Conservation (phyloP, 2,888 invertebrate species). For the Rhamphomyia laevipes region DNA sequence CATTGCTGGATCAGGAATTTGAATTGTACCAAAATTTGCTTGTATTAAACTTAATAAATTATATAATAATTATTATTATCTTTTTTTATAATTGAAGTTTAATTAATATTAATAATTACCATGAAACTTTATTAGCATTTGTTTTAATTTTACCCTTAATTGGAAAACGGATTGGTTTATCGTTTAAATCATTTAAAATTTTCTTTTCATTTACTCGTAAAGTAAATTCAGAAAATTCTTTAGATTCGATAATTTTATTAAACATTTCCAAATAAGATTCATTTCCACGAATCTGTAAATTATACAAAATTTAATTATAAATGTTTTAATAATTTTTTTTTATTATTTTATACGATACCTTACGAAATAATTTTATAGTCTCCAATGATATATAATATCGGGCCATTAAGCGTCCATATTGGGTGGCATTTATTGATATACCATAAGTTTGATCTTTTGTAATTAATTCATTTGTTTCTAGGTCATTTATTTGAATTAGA, state of each 20-base stretch:
- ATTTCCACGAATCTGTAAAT: slow-evolving; percentile 43
- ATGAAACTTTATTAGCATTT: slow-evolving; percentile 63
- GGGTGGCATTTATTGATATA: slow-evolving; percentile 48
- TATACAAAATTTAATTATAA: slow-evolving; percentile 7
- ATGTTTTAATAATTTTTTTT: neutral
- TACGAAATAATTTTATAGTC: slow-evolving; percentile 60
- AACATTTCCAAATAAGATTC: slow-evolving; percentile 47
- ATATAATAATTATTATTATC: neutral
- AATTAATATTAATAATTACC: slow-evolving; percentile 39
- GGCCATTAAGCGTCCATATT: slow-evolving; percentile 58
- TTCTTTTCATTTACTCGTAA: slow-evolving; percentile 58
- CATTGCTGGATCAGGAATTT: slow-evolving; percentile 54
- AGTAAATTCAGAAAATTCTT: slow-evolving; percentile 56
- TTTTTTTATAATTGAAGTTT: neutral
- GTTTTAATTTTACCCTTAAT: slow-evolving; percentile 59
- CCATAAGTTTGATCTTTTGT: slow-evolving; percentile 45
- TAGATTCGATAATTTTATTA: slow-evolving; percentile 45
- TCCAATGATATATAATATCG: slow-evolving; percentile 55
- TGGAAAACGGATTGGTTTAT: slow-evolving; percentile 58
- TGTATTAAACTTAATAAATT: slow-evolving; percentile 50
- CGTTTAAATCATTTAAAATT: slow-evolving; percentile 50
- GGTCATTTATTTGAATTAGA: slow-evolving; percentile 54
- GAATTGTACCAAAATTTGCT: slow-evolving; percentile 57
- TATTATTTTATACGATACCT: slow-evolving; percentile 29
- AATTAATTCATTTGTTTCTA: slow-evolving; percentile 51